Evolutionary conservation across 2,888 invertebrate species (phyloP).

Genomic region (Magallana nippona): DNA sequence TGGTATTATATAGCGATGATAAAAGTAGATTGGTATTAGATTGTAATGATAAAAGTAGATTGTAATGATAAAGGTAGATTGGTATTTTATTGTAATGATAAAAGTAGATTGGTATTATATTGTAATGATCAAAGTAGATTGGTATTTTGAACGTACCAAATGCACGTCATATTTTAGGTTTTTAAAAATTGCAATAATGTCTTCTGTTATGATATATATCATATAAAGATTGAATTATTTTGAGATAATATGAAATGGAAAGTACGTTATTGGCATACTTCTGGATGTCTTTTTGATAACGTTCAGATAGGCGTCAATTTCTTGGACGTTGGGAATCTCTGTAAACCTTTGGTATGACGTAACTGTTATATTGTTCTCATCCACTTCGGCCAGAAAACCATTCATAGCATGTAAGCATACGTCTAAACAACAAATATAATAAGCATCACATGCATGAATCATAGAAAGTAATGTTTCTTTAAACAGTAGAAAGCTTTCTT

Average conservation of each 20-base stretch:
- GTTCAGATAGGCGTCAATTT: conserved; percentile 49
- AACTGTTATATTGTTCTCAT: background rate
- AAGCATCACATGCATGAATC: background rate
- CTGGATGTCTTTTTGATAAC: conserved; percentile 51
- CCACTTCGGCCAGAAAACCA: background rate
- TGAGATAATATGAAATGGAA: too few relatives aligned
- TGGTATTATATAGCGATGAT: too few relatives aligned
- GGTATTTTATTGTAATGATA: background rate
- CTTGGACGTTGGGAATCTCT: background rate
- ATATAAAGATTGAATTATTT: too few relatives aligned
- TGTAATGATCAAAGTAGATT: too few relatives aligned
- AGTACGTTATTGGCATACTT: conserved; percentile 42
- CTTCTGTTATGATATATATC: too few relatives aligned
- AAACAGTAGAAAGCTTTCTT: too few relatives aligned
- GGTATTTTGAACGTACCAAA: background rate
- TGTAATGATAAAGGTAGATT: too few relatives aligned
- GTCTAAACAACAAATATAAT: background rate
- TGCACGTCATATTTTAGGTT: too few relatives aligned
- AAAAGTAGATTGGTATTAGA: background rate
- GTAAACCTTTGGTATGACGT: background rate
- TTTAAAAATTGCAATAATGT: too few relatives aligned
- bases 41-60: too few relatives aligned
- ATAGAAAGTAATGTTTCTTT: too few relatives aligned
- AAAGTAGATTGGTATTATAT: background rate
- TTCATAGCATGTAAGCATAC: conserved; percentile 31